Percentiles rank a stretch among this genome's conserved stretches.
Evolutionary conservation across 2,888 invertebrate species (phyloP).

Genomic region (Pachliopta kotzebuea): DNA sequence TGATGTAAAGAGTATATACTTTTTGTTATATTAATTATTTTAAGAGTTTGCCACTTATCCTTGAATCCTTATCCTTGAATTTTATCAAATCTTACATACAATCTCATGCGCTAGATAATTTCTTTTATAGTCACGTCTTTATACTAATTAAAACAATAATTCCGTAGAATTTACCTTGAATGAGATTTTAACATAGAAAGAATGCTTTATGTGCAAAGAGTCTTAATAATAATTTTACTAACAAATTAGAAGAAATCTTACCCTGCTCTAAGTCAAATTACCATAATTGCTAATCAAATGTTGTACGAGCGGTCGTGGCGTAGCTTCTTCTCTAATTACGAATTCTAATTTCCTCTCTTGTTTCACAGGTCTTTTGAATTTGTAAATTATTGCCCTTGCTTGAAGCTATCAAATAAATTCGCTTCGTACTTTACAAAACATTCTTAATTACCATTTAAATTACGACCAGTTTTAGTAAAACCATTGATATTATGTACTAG

Average conservation of each 20-base stretch:
- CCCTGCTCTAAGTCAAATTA: constrained; percentile 78
- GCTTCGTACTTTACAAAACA: constrained; percentile 31
- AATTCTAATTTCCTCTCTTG: constrained; percentile 79
- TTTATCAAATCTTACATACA: too few relatives aligned
- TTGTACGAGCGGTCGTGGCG: constrained; percentile 68
- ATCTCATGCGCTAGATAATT: too few relatives aligned
- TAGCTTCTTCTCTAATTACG: constrained; percentile 73
- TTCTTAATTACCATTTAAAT: constrained; percentile 21
- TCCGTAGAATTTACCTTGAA: constrained; percentile 19
- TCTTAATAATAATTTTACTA: constrained; percentile 73
- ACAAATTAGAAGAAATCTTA: constrained; percentile 78
- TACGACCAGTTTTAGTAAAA: constrained; percentile 5
- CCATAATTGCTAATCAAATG: constrained; percentile 80
- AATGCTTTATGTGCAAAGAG: constrained; percentile 47
- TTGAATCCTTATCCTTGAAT: too few relatives aligned
- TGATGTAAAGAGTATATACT: too few relatives aligned
- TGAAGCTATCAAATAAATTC: constrained; percentile 64
- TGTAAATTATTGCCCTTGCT: constrained; percentile 71
- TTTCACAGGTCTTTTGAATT: constrained; percentile 77
- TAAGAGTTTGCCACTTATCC: too few relatives aligned
- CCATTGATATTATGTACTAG: constrained; percentile 2
- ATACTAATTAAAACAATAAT: not conserved
- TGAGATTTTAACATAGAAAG: constrained; percentile 37
- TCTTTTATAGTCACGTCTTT: too few relatives aligned
- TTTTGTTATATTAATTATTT: too few relatives aligned